phyloP scores from a whole-genome alignment of 2,113 vertebrate species.

The Alexandromys fortis region DNA sequence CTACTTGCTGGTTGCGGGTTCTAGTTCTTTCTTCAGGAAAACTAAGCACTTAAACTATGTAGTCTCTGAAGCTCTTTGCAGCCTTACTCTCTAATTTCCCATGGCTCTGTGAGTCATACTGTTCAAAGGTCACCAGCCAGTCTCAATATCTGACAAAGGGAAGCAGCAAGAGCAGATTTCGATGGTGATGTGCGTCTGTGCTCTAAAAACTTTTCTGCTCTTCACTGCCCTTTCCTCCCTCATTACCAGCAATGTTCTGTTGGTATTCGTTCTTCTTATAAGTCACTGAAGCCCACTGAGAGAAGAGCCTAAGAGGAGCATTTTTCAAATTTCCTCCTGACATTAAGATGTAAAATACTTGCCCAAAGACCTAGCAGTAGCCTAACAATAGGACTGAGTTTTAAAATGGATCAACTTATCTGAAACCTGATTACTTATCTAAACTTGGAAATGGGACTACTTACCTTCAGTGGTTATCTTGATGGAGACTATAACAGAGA shows the following conservation, averaged over 20 bases:
- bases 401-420: background rate
- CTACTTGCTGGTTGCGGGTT: conserved; percentile 39
- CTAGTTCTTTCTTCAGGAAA: conserved; percentile 54
- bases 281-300: background rate
- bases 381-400: background rate
- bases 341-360: background rate
- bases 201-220: conserved; percentile 17
- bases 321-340: conserved; percentile 28
- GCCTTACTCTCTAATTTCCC: conserved; percentile 59
- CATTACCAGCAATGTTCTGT: conserved; percentile 27
- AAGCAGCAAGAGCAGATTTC: conserved; percentile 42
- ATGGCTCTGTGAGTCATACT: conserved; percentile 51
- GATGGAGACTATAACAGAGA: background rate
- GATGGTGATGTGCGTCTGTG: background rate
- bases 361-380: background rate
- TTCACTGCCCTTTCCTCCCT: conserved; percentile 26
- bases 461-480: conserved; percentile 7
- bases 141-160: conserved; percentile 43
- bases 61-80: conserved; percentile 33
- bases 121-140: conserved; percentile 36
- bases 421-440: background rate
- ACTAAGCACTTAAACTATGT: conserved; percentile 27
- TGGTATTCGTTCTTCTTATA: background rate
- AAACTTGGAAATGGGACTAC: conserved; percentile 26
- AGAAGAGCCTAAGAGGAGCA: background rate